Evolutionary conservation across 2,888 invertebrate species (phyloP).

Genomic region (Cantharis rustica): DNA sequence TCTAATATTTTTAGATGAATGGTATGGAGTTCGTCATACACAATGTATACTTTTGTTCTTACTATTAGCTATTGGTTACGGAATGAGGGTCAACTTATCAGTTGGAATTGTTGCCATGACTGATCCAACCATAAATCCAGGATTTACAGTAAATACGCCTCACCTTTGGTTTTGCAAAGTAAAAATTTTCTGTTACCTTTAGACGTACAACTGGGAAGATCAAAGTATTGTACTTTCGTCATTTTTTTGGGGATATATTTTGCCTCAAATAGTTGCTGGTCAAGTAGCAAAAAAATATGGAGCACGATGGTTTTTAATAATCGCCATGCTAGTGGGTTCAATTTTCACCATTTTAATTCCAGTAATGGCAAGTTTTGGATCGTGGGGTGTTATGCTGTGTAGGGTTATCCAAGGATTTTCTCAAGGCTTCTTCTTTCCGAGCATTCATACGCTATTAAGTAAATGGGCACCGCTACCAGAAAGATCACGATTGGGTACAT

Average conservation of each 20-base stretch:
- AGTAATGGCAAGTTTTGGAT: slow-evolving; percentile 66
- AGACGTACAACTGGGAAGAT: slow-evolving; percentile 61
- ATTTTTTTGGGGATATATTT: slow-evolving; percentile 77
- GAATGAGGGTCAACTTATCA: slow-evolving; percentile 68
- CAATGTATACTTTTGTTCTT: slow-evolving; percentile 65
- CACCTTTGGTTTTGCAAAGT: not conserved
- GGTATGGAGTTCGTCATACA: slow-evolving; percentile 65
- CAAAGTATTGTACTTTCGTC: slow-evolving; percentile 65
- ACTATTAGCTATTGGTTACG: slow-evolving; percentile 64
- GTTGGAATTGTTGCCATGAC: slow-evolving; percentile 78
- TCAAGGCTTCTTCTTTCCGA: slow-evolving; percentile 73
- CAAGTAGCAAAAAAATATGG: slow-evolving; percentile 73
- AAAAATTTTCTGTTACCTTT: slow-evolving; percentile 1
- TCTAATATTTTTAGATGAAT: slow-evolving; percentile 51
- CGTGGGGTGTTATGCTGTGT: slow-evolving; percentile 64
- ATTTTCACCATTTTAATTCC: slow-evolving; percentile 70
- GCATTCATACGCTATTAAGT: slow-evolving; percentile 71
- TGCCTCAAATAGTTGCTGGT: slow-evolving; percentile 71
- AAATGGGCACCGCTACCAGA: slow-evolving; percentile 76
- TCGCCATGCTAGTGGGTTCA: slow-evolving; percentile 63
- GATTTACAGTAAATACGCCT: slow-evolving; percentile 55
- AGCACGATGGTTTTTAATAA: slow-evolving; percentile 67
- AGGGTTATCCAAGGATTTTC: slow-evolving; percentile 73
- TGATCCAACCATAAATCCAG: slow-evolving; percentile 53
- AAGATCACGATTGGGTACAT: slow-evolving; percentile 69